phyloP scores from a whole-genome alignment of 2,888 invertebrate genomes.

The Endomychus coccineus region DNA sequence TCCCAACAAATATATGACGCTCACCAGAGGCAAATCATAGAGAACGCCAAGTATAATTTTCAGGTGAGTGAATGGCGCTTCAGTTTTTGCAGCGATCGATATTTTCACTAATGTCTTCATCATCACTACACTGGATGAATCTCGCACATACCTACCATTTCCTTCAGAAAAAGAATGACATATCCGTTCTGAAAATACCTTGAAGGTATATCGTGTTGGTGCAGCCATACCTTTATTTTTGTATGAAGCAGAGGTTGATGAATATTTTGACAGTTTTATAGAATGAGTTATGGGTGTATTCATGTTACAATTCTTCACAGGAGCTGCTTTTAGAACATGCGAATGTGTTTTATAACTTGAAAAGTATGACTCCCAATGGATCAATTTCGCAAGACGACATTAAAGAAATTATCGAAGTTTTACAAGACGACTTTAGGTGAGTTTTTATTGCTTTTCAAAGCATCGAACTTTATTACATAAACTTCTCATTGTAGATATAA shows the following conservation, averaged over 20 bases:
- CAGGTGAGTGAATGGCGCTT: constrained; percentile 61
- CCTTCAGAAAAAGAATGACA: no score
- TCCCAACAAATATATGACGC: constrained; percentile 89
- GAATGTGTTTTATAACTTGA: constrained; percentile 87
- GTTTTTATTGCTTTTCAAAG: constrained; percentile 4
- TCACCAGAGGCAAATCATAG: constrained; percentile 85
- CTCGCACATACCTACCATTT: no score
- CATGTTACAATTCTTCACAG: no score
- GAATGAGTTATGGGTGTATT: constrained; percentile 12
- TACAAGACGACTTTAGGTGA: constrained; percentile 86
- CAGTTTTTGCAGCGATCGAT: no score
- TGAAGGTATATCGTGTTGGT: no score
- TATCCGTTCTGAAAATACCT: no score
- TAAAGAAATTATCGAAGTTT: constrained; percentile 83
- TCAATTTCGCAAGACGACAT: constrained; percentile 92
- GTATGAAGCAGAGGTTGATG: no score
- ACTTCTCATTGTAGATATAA: constrained; percentile 62
- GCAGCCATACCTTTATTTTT: no score
- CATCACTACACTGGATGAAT: no score
- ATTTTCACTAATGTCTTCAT: no score
- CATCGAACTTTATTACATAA: constrained; percentile 5
- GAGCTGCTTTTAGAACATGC: constrained; percentile 89
- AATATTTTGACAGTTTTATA: constrained; percentile 1
- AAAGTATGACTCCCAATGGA: constrained; percentile 80
- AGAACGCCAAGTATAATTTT: constrained; percentile 84